Conservation (phyloP, 2,888 invertebrate genomes). For the Eupeodes latifasciatus region DNA sequence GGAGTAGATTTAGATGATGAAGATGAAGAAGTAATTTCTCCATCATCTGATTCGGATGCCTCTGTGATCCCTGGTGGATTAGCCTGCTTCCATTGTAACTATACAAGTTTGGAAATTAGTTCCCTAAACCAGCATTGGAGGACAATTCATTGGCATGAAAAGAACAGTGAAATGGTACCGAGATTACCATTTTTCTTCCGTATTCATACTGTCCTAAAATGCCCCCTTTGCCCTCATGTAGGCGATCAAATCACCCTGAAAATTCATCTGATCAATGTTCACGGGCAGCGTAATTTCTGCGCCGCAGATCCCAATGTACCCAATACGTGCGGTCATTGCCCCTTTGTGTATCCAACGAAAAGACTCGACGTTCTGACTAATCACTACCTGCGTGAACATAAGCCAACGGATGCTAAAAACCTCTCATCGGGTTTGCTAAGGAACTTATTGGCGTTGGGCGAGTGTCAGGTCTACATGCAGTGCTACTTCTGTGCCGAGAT, state of each 20-base stretch:
- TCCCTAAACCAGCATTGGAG: constrained; percentile 74
- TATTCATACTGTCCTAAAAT: constrained; percentile 78
- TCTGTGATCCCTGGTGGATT: constrained; percentile 73
- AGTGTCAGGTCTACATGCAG: constrained; percentile 78
- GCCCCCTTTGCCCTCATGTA: constrained; percentile 78
- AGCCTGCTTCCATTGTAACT: constrained; percentile 79
- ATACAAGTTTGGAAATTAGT: constrained; percentile 72
- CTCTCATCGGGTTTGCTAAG: constrained; percentile 75
- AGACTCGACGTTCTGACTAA: constrained; percentile 64
- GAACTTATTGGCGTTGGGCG: constrained; percentile 76
- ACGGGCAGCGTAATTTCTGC: constrained; percentile 81
- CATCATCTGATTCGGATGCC: constrained; percentile 54
- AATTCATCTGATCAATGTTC: constrained; percentile 77
- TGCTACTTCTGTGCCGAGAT: constrained; percentile 80
- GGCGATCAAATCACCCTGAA: constrained; percentile 78
- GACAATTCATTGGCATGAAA: constrained; percentile 77
- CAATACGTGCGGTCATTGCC: constrained; percentile 79
- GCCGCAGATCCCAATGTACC: constrained; percentile 79
- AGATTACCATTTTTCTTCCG: constrained; percentile 80
- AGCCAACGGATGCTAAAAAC: constrained; percentile 79
- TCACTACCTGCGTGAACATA: constrained; percentile 78
- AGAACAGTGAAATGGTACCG: constrained; percentile 71
- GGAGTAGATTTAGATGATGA: constrained; percentile 65
- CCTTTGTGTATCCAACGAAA: constrained; percentile 68
- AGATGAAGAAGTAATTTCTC: constrained; percentile 63